Percentiles rank a stretch among this genome's conserved stretches.
phyloP scores from a whole-genome alignment of 1,140 invertebrate species.

The Drosophila baimaii region DNA sequence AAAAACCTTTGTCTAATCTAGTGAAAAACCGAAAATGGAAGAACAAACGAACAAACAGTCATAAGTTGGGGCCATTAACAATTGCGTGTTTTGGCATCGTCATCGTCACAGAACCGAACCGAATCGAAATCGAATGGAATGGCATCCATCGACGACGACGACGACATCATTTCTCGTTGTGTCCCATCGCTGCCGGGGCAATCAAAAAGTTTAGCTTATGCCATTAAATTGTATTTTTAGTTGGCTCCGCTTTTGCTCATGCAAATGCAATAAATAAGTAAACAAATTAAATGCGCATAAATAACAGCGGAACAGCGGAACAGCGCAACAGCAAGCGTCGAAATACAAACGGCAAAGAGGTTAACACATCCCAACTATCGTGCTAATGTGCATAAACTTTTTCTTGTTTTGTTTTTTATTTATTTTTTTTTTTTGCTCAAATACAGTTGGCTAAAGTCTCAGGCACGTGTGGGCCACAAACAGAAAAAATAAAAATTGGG shows the following conservation, averaged over 20 bases:
- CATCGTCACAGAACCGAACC: constrained; percentile 42
- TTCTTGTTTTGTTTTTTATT: neutral
- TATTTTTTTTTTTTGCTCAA: neutral
- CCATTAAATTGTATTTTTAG: constrained; percentile 66
- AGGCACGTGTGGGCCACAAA: constrained; percentile 39
- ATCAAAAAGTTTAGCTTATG: constrained; percentile 65
- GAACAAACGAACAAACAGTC: constrained; percentile 40
- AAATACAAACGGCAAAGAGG: constrained; percentile 23
- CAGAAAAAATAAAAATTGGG: no score
- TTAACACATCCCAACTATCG: constrained; percentile 56
- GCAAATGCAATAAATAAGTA: constrained; percentile 59
- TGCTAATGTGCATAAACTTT: constrained; percentile 48
- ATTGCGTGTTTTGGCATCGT: constrained; percentile 48
- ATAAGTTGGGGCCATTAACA: constrained; percentile 51
- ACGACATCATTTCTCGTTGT: constrained; percentile 41
- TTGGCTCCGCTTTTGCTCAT: constrained; percentile 35
- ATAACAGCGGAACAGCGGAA: constrained; percentile 33
- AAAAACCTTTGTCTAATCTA: constrained; percentile 41
- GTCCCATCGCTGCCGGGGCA: constrained; percentile 38
- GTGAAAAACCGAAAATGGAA: constrained; percentile 35
- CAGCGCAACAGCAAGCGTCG: neutral
- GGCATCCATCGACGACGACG: constrained; percentile 14
- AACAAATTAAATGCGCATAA: constrained; percentile 70
- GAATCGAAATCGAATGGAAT: constrained; percentile 30
- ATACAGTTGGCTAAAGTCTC: constrained; percentile 38